Percentiles rank a stretch among this genome's conserved stretches.
phyloP scores from a whole-genome alignment of 2,797 vertebrate genomes.

The Arnoldichthys spilopterus region DNA sequence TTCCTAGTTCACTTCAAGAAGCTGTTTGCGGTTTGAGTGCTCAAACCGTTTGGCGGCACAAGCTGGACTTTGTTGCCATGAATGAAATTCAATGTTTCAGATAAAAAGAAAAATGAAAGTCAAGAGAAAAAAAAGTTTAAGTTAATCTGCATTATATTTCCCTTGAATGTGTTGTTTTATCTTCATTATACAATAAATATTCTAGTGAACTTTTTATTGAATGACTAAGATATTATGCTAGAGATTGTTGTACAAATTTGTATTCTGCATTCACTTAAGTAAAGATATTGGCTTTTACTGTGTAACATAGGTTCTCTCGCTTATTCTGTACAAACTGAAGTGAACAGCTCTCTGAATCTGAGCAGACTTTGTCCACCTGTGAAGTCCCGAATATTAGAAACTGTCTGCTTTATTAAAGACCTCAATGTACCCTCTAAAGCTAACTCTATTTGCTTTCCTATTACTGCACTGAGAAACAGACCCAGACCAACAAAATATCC shows the following conservation, averaged over 20 bases:
- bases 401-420: constrained; percentile 85
- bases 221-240: constrained; percentile 97
- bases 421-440: constrained; percentile 78
- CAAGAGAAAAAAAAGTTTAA: constrained; percentile 79
- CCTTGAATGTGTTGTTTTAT: constrained; percentile 98
- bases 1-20: constrained; percentile 92
- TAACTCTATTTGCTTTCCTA: constrained; percentile 72
- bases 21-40: constrained; percentile 92
- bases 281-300: constrained; percentile 99
- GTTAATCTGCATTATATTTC: constrained; percentile 92
- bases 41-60: constrained; percentile 97
- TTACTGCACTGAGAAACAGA: constrained; percentile 47
- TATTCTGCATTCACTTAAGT: constrained; percentile 97
- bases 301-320: constrained; percentile 87
- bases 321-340: constrained; percentile 82
- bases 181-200: constrained; percentile 98
- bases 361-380: constrained; percentile 83
- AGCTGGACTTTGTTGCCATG: constrained; percentile 99
- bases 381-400: constrained; percentile 82
- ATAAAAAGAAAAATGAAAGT: constrained; percentile 71
- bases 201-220: constrained; percentile 99
- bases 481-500: not conserved
- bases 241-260: constrained; percentile 99
- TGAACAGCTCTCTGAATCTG: constrained; percentile 74
- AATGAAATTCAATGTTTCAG: constrained; percentile 91